Percentiles rank a stretch among this genome's conserved stretches.
phyloP scores from a whole-genome alignment of 2,797 vertebrate species.

The Buceros bicornis region DNA sequence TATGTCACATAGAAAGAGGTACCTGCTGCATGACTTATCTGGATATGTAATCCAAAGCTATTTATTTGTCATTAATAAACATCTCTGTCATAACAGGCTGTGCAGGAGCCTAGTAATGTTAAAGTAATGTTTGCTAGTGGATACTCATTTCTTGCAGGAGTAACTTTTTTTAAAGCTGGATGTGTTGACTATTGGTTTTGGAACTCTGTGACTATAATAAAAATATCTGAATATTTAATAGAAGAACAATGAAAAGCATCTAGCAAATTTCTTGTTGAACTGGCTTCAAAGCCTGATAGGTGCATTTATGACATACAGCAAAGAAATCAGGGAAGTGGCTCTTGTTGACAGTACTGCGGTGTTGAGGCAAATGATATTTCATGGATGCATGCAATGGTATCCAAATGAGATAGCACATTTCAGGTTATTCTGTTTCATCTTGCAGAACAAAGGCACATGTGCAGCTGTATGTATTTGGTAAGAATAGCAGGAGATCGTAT shows the following conservation, averaged over 20 bases:
- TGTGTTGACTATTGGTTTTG: neutral
- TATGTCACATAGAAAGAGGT: neutral
- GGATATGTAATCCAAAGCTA: neutral
- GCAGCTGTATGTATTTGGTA: constrained; percentile 8
- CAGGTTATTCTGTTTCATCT: constrained; percentile 19
- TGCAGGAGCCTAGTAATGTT: neutral
- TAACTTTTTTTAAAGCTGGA: neutral
- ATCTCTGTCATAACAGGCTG: neutral
- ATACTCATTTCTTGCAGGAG: neutral
- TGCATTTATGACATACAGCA: neutral
- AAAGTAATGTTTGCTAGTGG: neutral
- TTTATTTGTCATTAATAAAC: neutral
- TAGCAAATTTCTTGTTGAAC: neutral
- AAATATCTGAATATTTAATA: neutral
- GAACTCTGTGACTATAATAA: neutral
- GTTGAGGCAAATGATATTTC: neutral
- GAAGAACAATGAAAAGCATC: neutral
- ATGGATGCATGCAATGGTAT: neutral
- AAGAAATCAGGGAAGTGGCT: neutral
- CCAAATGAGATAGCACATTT: neutral
- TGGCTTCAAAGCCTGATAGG: neutral
- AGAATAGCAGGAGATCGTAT: neutral
- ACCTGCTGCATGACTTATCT: neutral
- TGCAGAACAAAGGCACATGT: neutral
- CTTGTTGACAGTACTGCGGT: neutral